phyloP scores from a whole-genome alignment of 1,140 invertebrate species.

The Dufourea novaeangliae region DNA sequence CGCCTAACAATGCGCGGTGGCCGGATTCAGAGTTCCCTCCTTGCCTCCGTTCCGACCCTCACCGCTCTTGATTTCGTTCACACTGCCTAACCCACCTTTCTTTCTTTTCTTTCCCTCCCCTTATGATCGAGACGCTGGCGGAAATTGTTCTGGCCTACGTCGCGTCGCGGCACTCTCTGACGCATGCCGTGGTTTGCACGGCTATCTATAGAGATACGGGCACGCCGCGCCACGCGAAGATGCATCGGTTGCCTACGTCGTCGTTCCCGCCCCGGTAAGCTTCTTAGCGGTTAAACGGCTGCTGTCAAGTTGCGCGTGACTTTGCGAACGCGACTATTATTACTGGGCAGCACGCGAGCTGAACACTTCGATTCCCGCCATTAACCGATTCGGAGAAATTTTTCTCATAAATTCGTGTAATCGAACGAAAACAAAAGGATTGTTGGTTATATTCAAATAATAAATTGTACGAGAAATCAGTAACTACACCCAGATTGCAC shows the following conservation, averaged over 20 bases:
- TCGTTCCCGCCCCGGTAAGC: too few species aligned
- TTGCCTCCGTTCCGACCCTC: conserved; percentile 15
- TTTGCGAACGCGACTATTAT: neutral
- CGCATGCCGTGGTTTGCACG: conserved; percentile 48
- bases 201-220: conserved; percentile 62
- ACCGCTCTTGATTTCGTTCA: conserved; percentile 37
- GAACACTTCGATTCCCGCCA: neutral
- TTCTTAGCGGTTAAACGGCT: conserved; percentile 8
- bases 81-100: conserved; percentile 24
- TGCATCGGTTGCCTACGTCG: conserved; percentile 11
- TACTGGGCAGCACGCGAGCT: neutral
- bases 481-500: too few species aligned
- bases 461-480: too few species aligned
- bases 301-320: neutral
- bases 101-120: conserved; percentile 42
- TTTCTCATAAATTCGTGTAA: too few species aligned
- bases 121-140: conserved; percentile 44
- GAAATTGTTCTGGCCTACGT: conserved; percentile 23
- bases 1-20: conserved; percentile 66
- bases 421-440: too few species aligned
- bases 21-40: conserved; percentile 57
- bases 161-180: conserved; percentile 25
- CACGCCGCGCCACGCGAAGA: conserved; percentile 23
- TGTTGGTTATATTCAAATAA: too few species aligned
- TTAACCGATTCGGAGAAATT: too few species aligned